Evolutionary conservation across 2,888 invertebrate genomes (phyloP).

Genomic region (Amphipoea oculea): DNA sequence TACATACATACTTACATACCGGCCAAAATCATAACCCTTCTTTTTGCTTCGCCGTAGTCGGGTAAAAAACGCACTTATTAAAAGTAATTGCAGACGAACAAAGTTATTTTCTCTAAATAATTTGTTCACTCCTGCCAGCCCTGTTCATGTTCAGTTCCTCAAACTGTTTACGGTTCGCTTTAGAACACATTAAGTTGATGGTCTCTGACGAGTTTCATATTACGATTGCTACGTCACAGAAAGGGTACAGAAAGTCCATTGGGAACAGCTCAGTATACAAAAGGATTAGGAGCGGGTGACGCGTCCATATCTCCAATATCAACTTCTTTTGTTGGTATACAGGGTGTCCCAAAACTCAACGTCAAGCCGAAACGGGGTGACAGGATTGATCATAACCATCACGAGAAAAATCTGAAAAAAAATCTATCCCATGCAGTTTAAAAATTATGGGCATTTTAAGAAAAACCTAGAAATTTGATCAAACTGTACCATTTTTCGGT

Average conservation of each 20-base stretch:
- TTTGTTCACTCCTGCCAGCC: background rate
- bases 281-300: background rate
- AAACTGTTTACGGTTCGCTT: constrained; percentile 47
- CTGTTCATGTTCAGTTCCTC: background rate
- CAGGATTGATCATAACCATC: no score
- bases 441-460: no score
- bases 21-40: no score
- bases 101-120: background rate
- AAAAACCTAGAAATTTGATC: no score
- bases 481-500: no score
- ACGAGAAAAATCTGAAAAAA: no score
- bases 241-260: constrained; percentile 8
- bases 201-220: constrained; percentile 33
- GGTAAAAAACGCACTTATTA: no score
- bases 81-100: background rate
- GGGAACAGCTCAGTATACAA: background rate
- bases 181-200: constrained; percentile 61
- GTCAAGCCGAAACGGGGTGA: no score
- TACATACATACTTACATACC: no score
- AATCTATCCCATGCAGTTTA: no score
- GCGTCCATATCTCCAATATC: background rate
- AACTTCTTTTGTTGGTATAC: background rate
- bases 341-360: no score
- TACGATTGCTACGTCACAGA: constrained; percentile 13
- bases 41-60: no score